phyloP scores from a whole-genome alignment of 2,113 vertebrate genomes.

The Dasyprocta punctata region DNA sequence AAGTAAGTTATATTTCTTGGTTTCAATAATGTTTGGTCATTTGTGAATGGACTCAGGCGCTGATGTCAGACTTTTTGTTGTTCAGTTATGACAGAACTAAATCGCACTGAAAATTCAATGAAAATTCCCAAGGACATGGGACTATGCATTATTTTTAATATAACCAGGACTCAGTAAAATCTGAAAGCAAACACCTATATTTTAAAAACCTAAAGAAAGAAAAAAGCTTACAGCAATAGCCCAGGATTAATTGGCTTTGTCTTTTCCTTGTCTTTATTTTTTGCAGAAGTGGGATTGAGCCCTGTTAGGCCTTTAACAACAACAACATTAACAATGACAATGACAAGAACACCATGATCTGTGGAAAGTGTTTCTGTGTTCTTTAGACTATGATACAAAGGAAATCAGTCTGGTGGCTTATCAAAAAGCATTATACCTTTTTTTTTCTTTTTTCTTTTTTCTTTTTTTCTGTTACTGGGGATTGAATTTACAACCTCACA shows the following conservation, averaged over 20 bases:
- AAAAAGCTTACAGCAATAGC: conserved; percentile 18
- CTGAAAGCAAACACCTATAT: conserved; percentile 36
- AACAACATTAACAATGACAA: not conserved
- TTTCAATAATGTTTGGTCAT: not conserved
- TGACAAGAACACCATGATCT: not conserved
- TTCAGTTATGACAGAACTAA: conserved; percentile 52
- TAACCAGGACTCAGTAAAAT: not conserved
- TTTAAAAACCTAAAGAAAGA: conserved; percentile 34
- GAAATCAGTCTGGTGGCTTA: not conserved
- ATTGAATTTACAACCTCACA: too few species aligned
- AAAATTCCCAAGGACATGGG: not conserved
- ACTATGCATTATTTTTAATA: conserved; percentile 19
- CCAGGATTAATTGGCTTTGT: conserved; percentile 63
- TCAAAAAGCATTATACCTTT: not conserved
- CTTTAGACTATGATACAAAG: conserved; percentile 68
- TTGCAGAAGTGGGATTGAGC: not conserved
- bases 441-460: too few species aligned
- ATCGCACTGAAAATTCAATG: conserved; percentile 31
- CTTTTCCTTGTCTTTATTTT: not conserved
- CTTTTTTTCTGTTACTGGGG: too few species aligned
- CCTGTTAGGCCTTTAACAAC: conserved; percentile 43
- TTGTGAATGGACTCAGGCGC: not conserved
- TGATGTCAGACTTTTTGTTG: conserved; percentile 20
- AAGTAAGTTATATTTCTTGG: conserved; percentile 15
- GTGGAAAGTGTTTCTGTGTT: conserved; percentile 69